These are phyloP conservation scores for Hydrocynus forskahlii DNA, from an alignment of 2,797 vertebrate genomes.

Conservation along the genomic window DNA sequence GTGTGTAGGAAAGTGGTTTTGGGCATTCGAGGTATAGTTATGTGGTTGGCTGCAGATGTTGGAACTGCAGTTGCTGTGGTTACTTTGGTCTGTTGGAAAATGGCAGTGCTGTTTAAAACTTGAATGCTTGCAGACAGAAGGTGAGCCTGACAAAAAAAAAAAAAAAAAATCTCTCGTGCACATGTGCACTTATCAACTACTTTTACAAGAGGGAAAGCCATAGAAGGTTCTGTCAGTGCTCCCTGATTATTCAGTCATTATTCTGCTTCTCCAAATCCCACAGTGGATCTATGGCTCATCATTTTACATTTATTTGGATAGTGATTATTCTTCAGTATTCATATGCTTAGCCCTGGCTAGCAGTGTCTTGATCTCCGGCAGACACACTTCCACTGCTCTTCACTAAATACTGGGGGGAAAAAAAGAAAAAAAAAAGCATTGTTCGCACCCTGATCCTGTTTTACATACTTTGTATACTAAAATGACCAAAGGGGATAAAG, in stretches of 20 bases:
- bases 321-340: neutral
- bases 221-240: neutral
- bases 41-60: neutral
- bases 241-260: neutral
- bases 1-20: neutral
- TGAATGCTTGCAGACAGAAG: slow-evolving; percentile 5
- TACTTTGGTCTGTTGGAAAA: neutral
- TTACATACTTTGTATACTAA: neutral
- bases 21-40: neutral
- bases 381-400: neutral
- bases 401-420: no score
- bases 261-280: neutral
- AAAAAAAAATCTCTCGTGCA: neutral
- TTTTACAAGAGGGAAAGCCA: neutral
- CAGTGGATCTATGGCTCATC: neutral
- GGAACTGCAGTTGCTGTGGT: neutral
- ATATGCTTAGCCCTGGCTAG: neutral
- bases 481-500: neutral
- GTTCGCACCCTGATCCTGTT: neutral
- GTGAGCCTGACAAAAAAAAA: slow-evolving; percentile 13
- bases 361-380: neutral
- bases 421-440: no score
- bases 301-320: neutral
- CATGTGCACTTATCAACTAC: neutral
- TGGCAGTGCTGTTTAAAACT: slow-evolving; percentile 34